Evolutionary conservation across 1,140 invertebrate species (phyloP).

Genomic region (Acromyrmex charruanus): DNA sequence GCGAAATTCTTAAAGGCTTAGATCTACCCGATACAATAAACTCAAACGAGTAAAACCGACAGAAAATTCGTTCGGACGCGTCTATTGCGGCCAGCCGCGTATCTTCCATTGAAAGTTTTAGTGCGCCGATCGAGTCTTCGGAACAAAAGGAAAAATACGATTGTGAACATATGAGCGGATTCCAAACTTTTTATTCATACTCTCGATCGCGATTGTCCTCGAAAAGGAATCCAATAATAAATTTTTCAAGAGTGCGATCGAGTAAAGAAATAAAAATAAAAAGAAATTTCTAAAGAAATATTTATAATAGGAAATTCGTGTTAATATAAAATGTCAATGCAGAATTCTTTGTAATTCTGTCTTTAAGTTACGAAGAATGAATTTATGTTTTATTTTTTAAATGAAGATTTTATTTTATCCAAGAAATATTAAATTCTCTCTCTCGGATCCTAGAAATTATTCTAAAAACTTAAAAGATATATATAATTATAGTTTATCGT

Average conservation of each 20-base stretch:
- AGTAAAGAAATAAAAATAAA: slow-evolving; percentile 18
- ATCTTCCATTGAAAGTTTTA: slow-evolving; percentile 54
- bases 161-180: slow-evolving; percentile 41
- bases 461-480: not conserved
- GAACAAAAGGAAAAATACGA: slow-evolving; percentile 52
- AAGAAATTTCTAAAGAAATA: slow-evolving; percentile 24
- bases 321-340: slow-evolving; percentile 5
- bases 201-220: slow-evolving; percentile 43
- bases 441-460: not conserved
- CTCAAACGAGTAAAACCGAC: slow-evolving; percentile 39
- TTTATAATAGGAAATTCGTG: slow-evolving; percentile 23
- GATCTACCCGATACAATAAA: slow-evolving; percentile 31
- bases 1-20: slow-evolving; percentile 44
- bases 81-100: slow-evolving; percentile 24
- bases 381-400: not conserved
- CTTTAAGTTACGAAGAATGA: not conserved
- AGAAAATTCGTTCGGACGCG: slow-evolving; percentile 52
- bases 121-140: slow-evolving; percentile 31
- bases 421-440: not conserved
- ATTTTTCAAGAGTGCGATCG: slow-evolving; percentile 26
- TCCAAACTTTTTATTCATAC: slow-evolving; percentile 55
- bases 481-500: not conserved
- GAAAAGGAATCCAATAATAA: slow-evolving; percentile 38
- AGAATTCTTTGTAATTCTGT: not conserved
- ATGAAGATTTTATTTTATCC: not conserved